phyloP scores from a whole-genome alignment of 1,140 invertebrate genomes.

The Platorchestia sp. region DNA sequence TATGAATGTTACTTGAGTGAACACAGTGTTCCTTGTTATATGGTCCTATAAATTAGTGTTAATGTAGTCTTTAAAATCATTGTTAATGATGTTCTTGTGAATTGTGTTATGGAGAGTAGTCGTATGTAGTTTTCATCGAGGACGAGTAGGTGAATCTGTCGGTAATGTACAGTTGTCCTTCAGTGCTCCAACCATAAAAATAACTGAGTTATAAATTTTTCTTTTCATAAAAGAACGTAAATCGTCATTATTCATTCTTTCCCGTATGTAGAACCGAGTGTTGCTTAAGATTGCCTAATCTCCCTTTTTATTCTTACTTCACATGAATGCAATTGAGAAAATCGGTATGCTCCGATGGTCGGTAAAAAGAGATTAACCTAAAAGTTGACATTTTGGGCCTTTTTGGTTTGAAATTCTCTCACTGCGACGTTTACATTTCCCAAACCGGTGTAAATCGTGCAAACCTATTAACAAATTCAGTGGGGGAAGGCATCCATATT shows the following conservation, averaged over 20 bases:
- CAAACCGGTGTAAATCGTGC: background rate
- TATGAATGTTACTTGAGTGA: background rate
- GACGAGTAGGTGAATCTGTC: background rate
- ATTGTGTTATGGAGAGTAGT: background rate
- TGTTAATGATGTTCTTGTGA: slow-evolving; percentile 33
- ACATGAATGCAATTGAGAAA: background rate
- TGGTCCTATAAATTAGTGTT: slow-evolving; percentile 34
- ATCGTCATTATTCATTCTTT: background rate
- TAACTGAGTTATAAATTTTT: background rate
- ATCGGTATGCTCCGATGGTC: background rate
- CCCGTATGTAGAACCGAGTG: background rate
- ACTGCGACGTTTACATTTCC: background rate
- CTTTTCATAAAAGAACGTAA: background rate
- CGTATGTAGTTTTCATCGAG: background rate
- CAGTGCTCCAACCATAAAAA: background rate
- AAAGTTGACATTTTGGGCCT: background rate
- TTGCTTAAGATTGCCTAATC: background rate
- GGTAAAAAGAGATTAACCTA: background rate
- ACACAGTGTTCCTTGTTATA: slow-evolving; percentile 29
- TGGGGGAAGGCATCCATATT: no score
- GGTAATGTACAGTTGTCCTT: background rate
- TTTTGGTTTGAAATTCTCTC: background rate
- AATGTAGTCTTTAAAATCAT: slow-evolving; percentile 6
- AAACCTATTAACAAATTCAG: background rate
- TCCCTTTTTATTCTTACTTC: background rate